phyloP scores from a whole-genome alignment of 2,797 vertebrate genomes.

The Cuniculus paca region DNA sequence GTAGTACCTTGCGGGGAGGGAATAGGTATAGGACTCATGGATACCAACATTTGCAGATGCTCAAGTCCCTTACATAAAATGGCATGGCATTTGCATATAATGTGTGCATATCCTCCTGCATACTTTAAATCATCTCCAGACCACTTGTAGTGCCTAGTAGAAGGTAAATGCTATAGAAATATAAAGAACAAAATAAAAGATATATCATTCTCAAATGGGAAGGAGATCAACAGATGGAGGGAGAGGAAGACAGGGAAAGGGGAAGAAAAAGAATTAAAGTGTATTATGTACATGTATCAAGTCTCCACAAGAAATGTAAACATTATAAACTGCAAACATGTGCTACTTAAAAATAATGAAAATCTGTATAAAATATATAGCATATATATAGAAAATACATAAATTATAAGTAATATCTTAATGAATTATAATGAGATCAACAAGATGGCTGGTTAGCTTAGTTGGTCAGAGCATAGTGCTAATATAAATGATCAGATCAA shows the following conservation, averaged over 20 bases:
- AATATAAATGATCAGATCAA: neutral
- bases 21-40: neutral
- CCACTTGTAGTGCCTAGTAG: neutral
- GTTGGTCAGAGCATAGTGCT: neutral
- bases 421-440: neutral
- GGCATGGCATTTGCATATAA: neutral
- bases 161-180: neutral
- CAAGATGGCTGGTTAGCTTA: neutral
- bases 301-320: neutral
- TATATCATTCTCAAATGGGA: neutral
- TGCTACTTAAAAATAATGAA: too few species aligned
- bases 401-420: neutral
- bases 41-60: neutral
- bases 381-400: neutral
- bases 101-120: neutral
- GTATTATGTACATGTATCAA: neutral
- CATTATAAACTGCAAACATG: neutral
- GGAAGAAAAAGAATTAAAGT: neutral
- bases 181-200: neutral
- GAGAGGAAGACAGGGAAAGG: neutral
- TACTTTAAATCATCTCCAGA: neutral
- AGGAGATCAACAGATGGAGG: neutral
- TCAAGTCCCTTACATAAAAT: neutral
- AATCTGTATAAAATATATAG: too few species aligned
- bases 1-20: too few species aligned